Evolutionary conservation across 2,797 vertebrate species (phyloP), one percentile per base, ranked within the genome.

Genomic region (Smutsia gigantea): DNA sequence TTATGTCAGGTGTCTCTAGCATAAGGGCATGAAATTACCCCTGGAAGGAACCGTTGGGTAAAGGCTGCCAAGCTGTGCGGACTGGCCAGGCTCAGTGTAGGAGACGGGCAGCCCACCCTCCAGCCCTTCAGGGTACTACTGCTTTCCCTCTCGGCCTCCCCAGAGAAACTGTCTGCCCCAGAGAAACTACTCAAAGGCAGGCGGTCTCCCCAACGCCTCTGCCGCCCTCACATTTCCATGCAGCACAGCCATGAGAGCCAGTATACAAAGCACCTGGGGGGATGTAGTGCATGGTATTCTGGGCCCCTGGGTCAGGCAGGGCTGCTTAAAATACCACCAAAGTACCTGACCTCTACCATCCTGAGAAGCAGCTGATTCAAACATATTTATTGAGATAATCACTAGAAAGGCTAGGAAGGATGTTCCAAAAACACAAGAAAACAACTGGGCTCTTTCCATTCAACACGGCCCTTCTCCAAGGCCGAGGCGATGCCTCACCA

Each of bases 321-420:
- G 78, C n/a, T 2, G 15, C 79, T 25, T 53, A 31, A 31, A 18
- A 63, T 7, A 39, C 34, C 27, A 69, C n/a, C n/a, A 61, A 64
- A 74, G 21, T 87, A 79, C 31, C 49, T 27, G 39, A 85, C 31
- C 19, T 61, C 23, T 77, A 95, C 39, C 55, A 59, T 34, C 51
- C 17, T 12, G 11, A 39, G 42, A 92, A 90, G 17, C 3, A 49
- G 61, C 61, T 91, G 90, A 93, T 64, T 74, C 63, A 66, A 97
- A 95, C 49, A 53, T 29, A 49, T 97, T 98, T 98, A 98, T 96
- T 98, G 79, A 96, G 61, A 13, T 68, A 78, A 55, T 46, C 46
- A 55, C 19, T 21, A 94, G 5, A 89, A 46, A 34, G n/a, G 31
- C 55, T 71, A 46, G n/a, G 61, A 84, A 72, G 87, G 53, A 87